Conservation (phyloP, 2,888 invertebrate genomes). For the Oscheius sp. region DNA sequence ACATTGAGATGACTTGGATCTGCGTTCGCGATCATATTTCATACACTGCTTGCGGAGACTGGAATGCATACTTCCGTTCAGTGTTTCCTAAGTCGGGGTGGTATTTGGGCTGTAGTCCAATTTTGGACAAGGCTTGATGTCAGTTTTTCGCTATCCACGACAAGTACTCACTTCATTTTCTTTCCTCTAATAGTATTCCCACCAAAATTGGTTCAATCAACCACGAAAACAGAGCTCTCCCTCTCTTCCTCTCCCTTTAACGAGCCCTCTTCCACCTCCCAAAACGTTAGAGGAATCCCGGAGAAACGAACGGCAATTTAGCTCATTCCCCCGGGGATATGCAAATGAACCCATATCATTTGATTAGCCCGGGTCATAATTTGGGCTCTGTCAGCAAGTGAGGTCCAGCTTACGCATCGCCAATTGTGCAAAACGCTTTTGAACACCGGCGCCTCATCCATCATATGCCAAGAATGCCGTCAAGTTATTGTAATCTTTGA, state of each 20-base stretch:
- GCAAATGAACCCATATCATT: conserved; percentile 28
- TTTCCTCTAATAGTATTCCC: conserved; percentile 8
- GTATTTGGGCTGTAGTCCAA: not conserved
- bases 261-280: no score
- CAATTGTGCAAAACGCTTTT: conserved; percentile 10
- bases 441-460: conserved; percentile 7
- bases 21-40: conserved; percentile 31
- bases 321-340: conserved; percentile 25
- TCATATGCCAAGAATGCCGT: conserved; percentile 16
- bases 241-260: no score
- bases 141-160: no score
- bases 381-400: conserved; percentile 1
- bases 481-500: conserved; percentile 20
- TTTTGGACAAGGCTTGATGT: no score
- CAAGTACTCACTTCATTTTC: not conserved
- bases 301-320: conserved; percentile 20
- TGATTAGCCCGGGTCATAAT: conserved; percentile 25
- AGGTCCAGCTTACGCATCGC: conserved; percentile 1
- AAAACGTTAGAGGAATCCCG: not conserved
- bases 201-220: conserved; percentile 9
- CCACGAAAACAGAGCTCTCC: not conserved
- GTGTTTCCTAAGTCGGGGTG: conserved; percentile 20
- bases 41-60: conserved; percentile 26
- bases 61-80: conserved; percentile 29
- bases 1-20: conserved; percentile 20